Evolutionary conservation across 2,888 invertebrate species (phyloP).

Genomic region (Crioceris asparagi): DNA sequence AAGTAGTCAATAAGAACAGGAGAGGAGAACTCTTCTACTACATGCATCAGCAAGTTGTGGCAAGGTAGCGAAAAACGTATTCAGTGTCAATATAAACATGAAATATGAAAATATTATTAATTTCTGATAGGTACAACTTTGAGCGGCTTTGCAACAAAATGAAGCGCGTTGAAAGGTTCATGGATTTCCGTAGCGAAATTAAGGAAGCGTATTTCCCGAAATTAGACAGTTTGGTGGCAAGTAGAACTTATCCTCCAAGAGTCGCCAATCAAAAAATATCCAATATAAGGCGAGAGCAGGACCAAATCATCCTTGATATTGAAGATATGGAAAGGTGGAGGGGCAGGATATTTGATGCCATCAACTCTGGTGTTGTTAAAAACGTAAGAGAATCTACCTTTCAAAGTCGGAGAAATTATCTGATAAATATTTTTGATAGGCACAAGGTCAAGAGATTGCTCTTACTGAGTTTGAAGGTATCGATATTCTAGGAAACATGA

Average conservation of each 20-base stretch:
- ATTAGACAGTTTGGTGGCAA: constrained; percentile 66
- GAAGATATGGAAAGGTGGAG: constrained; percentile 67
- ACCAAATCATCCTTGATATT: constrained; percentile 56
- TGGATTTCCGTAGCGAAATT: constrained; percentile 58
- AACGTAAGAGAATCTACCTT: constrained; percentile 40
- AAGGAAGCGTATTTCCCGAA: constrained; percentile 76
- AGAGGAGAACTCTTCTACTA: constrained; percentile 72
- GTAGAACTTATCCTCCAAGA: constrained; percentile 65
- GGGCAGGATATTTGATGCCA: constrained; percentile 59
- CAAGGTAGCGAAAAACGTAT: constrained; percentile 54
- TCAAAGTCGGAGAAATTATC: background rate
- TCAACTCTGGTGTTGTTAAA: constrained; percentile 50
- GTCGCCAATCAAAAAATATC: constrained; percentile 44
- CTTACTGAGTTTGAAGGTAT: constrained; percentile 64
- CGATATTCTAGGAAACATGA: constrained; percentile 66
- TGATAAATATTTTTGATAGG: constrained; percentile 35
- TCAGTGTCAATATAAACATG: too few relatives aligned
- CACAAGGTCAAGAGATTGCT: constrained; percentile 43
- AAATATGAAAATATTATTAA: too few relatives aligned
- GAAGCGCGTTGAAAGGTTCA: constrained; percentile 49
- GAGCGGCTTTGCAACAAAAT: constrained; percentile 67
- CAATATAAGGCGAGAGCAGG: constrained; percentile 56
- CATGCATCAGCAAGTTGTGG: constrained; percentile 62
- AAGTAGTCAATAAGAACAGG: constrained; percentile 62
- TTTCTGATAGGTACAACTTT: constrained; percentile 47